These are phyloP conservation scores for Dynastes maya DNA, from an alignment of 2,888 invertebrate species.

Conservation along the genomic window DNA sequence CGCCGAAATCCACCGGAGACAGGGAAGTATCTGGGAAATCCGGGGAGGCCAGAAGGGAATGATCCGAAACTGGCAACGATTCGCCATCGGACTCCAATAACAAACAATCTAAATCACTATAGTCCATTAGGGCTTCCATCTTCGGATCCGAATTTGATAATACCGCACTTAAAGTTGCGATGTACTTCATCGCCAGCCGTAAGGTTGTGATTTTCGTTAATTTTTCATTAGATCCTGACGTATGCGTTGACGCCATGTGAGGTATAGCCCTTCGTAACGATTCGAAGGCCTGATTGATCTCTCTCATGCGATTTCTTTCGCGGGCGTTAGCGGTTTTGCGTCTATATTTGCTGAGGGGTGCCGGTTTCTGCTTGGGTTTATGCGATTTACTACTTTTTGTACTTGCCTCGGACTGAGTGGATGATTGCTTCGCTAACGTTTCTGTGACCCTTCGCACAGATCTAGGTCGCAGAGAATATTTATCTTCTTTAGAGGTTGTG, in stretches of 20 bases:
- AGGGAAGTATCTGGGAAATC: slow-evolving; percentile 72
- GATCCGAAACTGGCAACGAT: slow-evolving; percentile 73
- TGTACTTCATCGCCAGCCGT: slow-evolving; percentile 90
- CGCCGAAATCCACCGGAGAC: slow-evolving; percentile 74
- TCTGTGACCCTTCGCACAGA: slow-evolving; percentile 76
- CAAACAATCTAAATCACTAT: slow-evolving; percentile 69
- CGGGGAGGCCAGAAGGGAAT: slow-evolving; percentile 73
- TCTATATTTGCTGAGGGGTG: slow-evolving; percentile 89
- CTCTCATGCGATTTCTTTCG: slow-evolving; percentile 89
- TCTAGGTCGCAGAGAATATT: slow-evolving; percentile 80
- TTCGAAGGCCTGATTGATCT: slow-evolving; percentile 93
- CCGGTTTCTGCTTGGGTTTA: slow-evolving; percentile 77
- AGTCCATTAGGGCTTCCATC: slow-evolving; percentile 60
- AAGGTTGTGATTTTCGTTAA: slow-evolving; percentile 92
- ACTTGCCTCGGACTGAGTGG: slow-evolving; percentile 39
- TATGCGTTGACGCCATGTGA: slow-evolving; percentile 63
- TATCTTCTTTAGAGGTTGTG: slow-evolving; percentile 69
- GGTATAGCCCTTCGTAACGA: slow-evolving; percentile 85
- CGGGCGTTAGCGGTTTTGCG: slow-evolving; percentile 92
- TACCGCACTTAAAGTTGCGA: slow-evolving; percentile 81
- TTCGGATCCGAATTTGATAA: slow-evolving; percentile 64
- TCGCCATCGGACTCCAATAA: slow-evolving; percentile 77
- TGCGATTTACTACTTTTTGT: slow-evolving; percentile 57
- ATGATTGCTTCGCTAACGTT: slow-evolving; percentile 61
- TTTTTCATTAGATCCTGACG: slow-evolving; percentile 79